These are phyloP conservation scores for Carposina sasakii DNA, from an alignment of 1,140 invertebrate species.

Conservation along the genomic window DNA sequence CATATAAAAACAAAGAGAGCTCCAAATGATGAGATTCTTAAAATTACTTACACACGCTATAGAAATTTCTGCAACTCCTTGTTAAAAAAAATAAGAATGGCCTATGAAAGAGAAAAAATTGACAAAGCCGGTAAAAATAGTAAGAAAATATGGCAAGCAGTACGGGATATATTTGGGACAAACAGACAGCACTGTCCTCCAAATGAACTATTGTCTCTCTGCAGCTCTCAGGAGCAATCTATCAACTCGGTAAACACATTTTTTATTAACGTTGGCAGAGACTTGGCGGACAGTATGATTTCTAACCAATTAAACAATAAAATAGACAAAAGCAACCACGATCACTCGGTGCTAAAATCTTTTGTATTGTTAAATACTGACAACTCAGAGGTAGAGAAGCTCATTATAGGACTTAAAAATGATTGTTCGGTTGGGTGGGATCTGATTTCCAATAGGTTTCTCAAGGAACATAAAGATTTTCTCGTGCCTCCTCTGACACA, in stretches of 20 bases:
- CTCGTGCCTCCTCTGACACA: not conserved
- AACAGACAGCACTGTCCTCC: not conserved
- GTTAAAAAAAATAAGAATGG: not conserved
- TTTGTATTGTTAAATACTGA: not conserved
- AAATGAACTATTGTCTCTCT: not conserved
- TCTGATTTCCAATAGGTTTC: not conserved
- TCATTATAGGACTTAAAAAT: not conserved
- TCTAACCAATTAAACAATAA: not conserved
- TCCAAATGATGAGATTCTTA: slow-evolving; percentile 1
- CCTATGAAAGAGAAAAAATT: not conserved
- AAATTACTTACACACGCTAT: not conserved
- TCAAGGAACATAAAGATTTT: not conserved
- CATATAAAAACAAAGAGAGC: slow-evolving; percentile 1
- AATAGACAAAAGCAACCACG: not conserved
- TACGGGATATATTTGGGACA: not conserved
- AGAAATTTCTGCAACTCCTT: not conserved
- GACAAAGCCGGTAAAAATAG: not conserved
- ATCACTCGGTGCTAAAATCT: not conserved
- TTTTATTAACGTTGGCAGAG: not conserved
- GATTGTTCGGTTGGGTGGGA: not conserved
- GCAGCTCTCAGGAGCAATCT: not conserved
- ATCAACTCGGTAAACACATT: not conserved
- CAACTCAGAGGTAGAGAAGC: not conserved
- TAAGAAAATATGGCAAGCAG: not conserved
- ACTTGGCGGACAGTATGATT: not conserved